phyloP scores from a whole-genome alignment of 2,888 invertebrate genomes.

The Scaptomyza flava region DNA sequence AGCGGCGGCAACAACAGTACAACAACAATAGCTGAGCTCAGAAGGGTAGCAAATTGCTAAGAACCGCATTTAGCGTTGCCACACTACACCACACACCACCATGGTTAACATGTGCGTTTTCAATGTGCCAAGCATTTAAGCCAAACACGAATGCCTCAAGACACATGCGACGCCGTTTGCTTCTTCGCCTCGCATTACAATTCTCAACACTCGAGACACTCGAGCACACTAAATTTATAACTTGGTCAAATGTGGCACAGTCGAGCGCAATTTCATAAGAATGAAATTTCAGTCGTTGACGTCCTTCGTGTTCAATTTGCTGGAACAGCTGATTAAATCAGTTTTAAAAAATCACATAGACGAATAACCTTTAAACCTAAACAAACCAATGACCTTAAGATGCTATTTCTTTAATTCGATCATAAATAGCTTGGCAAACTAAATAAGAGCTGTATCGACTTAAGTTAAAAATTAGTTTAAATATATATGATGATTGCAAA shows the following conservation, averaged over 20 bases:
- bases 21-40: conserved; percentile 13
- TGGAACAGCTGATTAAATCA: conserved; percentile 58
- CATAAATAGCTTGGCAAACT: too few species aligned
- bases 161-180: conserved; percentile 53
- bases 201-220: conserved; percentile 38
- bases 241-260: conserved; percentile 22
- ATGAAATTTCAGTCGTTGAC: conserved; percentile 42
- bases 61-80: conserved; percentile 47
- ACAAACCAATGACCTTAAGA: conserved; percentile 22
- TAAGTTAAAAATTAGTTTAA: too few species aligned
- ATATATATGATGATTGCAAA: too few species aligned
- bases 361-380: neutral
- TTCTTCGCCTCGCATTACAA: conserved; percentile 37
- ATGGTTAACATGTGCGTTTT: conserved; percentile 49
- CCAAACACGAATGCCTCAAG: conserved; percentile 44
- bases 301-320: conserved; percentile 49
- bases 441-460: too few species aligned
- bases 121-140: conserved; percentile 47
- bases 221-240: conserved; percentile 38
- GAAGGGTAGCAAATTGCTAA: conserved; percentile 45
- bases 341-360: neutral
- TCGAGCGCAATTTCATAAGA: conserved; percentile 47
- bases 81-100: conserved; percentile 8
- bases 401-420: too few species aligned
- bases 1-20: conserved; percentile 4